phyloP scores from a whole-genome alignment of 2,113 vertebrate genomes.

The Theristicus caerulescens region DNA sequence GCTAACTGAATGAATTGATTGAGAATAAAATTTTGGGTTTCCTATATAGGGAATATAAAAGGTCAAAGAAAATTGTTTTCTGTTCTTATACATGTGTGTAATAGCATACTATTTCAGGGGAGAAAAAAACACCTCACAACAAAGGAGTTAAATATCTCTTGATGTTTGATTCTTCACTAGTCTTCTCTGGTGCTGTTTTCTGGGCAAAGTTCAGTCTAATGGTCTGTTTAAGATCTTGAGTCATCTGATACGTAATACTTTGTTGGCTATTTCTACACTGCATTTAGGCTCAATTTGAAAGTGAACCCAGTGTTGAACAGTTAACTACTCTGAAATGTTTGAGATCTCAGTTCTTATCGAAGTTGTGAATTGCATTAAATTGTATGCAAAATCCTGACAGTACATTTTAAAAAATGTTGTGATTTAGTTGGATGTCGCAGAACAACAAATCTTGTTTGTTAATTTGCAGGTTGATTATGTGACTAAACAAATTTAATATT shows the following conservation, averaged over 20 bases:
- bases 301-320: not conserved
- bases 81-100: not conserved
- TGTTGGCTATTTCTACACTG: not conserved
- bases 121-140: not conserved
- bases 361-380: not conserved
- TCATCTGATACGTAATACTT: not conserved
- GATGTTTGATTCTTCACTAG: not conserved
- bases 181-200: not conserved
- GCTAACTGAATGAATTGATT: not conserved
- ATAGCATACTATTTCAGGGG: not conserved
- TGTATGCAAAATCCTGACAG: not conserved
- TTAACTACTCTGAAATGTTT: not conserved
- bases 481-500: not conserved
- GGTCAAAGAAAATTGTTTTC: not conserved
- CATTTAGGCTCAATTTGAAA: not conserved
- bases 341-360: not conserved
- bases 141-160: not conserved
- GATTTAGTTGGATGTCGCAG: not conserved
- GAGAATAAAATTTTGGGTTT: not conserved
- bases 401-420: not conserved
- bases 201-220: not conserved
- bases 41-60: not conserved
- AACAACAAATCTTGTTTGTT: not conserved
- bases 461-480: not conserved
- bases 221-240: not conserved